Percentiles rank a stretch among this genome's conserved stretches.
Evolutionary conservation across 2,888 invertebrate species (phyloP).

Genomic region (Ecliptopera silaceata): DNA sequence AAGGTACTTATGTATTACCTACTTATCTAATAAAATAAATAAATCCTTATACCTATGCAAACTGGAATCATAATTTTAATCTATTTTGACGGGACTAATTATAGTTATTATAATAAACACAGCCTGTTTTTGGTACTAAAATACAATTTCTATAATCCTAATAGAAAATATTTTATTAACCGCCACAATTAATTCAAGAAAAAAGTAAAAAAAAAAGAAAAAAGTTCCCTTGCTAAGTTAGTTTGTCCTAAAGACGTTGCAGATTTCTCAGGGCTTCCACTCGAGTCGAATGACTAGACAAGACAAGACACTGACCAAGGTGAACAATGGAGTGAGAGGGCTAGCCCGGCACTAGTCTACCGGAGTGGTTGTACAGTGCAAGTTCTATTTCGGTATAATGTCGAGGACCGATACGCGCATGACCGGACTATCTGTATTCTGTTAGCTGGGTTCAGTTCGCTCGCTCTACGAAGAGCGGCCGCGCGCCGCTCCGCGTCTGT

Average conservation of each 20-base stretch:
- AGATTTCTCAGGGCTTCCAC: neutral
- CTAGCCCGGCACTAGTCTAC: slow-evolving; percentile 35
- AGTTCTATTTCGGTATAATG: slow-evolving; percentile 66
- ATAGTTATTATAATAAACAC: too few species aligned
- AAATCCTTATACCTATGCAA: too few species aligned
- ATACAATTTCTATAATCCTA: too few species aligned
- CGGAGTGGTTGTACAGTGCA: slow-evolving; percentile 38
- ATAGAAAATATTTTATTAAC: too few species aligned
- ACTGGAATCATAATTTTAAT: too few species aligned
- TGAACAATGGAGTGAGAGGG: slow-evolving; percentile 48
- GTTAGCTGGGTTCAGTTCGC: slow-evolving; percentile 61
- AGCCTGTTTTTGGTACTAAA: too few species aligned
- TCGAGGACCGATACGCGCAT: slow-evolving; percentile 73
- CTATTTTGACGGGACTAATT: too few species aligned
- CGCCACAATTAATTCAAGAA: too few species aligned
- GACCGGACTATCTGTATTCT: slow-evolving; percentile 58
- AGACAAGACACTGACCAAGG: slow-evolving; percentile 38
- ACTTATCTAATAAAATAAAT: too few species aligned
- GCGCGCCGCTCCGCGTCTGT: slow-evolving; percentile 64
- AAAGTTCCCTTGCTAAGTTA: neutral
- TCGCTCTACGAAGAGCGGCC: slow-evolving; percentile 73
- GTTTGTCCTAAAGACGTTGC: neutral
- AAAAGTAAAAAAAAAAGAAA: neutral
- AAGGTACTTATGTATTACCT: too few species aligned
- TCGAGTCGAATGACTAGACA: slow-evolving; percentile 11